Conservation (phyloP, 1,140 invertebrate genomes). For the Procambarus clarkii region DNA sequence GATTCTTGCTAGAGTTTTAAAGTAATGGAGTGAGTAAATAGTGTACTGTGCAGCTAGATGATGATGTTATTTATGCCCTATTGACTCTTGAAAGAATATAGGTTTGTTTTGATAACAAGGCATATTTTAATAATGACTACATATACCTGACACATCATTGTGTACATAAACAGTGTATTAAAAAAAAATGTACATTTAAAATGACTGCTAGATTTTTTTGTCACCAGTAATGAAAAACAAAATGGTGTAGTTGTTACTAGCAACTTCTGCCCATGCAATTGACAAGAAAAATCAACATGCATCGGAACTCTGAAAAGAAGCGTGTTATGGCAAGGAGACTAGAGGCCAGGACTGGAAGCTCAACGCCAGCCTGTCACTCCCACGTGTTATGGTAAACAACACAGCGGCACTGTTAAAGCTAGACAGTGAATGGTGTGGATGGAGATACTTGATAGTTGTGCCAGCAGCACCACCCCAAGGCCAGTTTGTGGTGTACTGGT, state of each 20-base stretch:
- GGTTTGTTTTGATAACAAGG: conserved; percentile 70
- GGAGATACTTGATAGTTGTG: conserved; percentile 20
- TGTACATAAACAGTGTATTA: conserved; percentile 59
- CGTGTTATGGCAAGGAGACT: conserved; percentile 43
- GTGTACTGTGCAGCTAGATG: conserved; percentile 70
- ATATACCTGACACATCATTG: conserved; percentile 65
- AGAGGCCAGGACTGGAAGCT: not conserved
- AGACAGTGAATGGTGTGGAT: conserved; percentile 36
- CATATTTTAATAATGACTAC: conserved; percentile 69
- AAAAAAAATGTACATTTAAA: conserved; percentile 63
- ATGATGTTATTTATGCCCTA: conserved; percentile 66
- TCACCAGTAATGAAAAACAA: conserved; percentile 35
- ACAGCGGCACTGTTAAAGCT: conserved; percentile 8
- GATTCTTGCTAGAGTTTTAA: conserved; percentile 60
- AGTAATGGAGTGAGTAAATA: conserved; percentile 54
- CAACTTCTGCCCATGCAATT: conserved; percentile 49
- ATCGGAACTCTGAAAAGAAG: conserved; percentile 42
- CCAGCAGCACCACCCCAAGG: not conserved
- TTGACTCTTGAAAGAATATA: conserved; percentile 71
- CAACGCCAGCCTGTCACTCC: too few relatives aligned
- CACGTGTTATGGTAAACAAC: not conserved
- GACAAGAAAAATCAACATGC: conserved; percentile 38
- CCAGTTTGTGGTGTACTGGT: not conserved
- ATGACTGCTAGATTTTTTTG: conserved; percentile 48
- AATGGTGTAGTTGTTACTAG: conserved; percentile 53